Evolutionary conservation across 2,797 vertebrate genomes (phyloP).

Genomic region (Xenops minutus): DNA sequence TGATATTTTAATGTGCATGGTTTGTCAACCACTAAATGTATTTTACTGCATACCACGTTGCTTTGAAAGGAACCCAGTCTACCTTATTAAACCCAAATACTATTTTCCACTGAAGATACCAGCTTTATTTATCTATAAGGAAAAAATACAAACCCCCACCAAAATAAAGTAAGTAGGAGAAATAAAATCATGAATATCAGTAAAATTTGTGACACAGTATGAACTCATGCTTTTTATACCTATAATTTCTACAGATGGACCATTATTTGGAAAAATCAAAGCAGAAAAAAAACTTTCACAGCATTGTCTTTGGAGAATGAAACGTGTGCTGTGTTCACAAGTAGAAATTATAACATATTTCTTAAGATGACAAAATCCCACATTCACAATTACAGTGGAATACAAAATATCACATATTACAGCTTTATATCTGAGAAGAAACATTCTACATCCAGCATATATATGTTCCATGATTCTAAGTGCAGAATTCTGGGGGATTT

Average conservation of each 20-base stretch:
- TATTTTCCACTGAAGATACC: neutral
- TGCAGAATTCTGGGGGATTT: neutral
- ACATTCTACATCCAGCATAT: neutral
- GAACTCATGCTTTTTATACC: neutral
- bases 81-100: neutral
- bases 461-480: neutral
- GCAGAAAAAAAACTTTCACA: neutral
- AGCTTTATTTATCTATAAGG: neutral
- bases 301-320: neutral
- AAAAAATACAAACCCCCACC: neutral
- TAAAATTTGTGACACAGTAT: neutral
- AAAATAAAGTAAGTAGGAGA: neutral
- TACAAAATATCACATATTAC: neutral
- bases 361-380: neutral
- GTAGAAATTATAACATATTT: neutral
- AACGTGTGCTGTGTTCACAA: neutral
- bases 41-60: neutral
- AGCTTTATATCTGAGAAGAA: neutral
- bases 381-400: neutral
- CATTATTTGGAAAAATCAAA: neutral
- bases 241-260: neutral
- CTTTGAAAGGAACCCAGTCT: neutral
- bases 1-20: neutral
- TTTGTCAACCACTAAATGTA: neutral
- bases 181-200: neutral